phyloP scores from a whole-genome alignment of 2,113 vertebrate genomes.

The Lathamus discolor region DNA sequence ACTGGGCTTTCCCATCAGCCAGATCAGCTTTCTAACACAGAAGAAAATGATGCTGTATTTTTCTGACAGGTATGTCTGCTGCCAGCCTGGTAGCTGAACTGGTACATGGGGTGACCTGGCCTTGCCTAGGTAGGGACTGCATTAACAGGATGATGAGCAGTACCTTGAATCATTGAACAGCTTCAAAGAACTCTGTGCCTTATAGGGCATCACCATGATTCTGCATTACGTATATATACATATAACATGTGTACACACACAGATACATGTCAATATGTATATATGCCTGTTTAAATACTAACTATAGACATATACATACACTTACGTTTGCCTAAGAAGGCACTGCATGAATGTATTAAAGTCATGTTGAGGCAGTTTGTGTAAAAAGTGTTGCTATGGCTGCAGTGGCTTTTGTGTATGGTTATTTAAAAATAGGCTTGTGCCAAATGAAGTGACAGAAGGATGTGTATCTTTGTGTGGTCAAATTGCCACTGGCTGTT shows the following conservation, averaged over 20 bases:
- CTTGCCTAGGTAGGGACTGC: not conserved
- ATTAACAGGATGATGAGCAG: not conserved
- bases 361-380: not conserved
- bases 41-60: accelerated
- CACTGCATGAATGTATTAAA: not conserved
- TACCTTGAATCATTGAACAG: not conserved
- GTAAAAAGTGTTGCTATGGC: not conserved
- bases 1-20: not conserved
- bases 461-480: not conserved
- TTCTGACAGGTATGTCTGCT: not conserved
- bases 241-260: not conserved
- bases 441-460: not conserved
- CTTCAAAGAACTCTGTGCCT: not conserved
- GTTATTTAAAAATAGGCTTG: not conserved
- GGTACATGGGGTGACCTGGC: too few species aligned
- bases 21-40: not conserved
- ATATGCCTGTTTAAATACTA: not conserved
- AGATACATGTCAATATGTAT: not conserved
- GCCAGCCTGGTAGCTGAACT: not conserved
- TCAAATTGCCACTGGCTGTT: not conserved
- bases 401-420: not conserved
- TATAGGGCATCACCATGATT: not conserved
- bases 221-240: not conserved
- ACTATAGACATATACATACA: not conserved
- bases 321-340: not conserved